Evolutionary conservation across 2,797 vertebrate genomes (phyloP), one percentile per base, ranked within the genome.

Genomic region (Tarsius wallacei): DNA sequence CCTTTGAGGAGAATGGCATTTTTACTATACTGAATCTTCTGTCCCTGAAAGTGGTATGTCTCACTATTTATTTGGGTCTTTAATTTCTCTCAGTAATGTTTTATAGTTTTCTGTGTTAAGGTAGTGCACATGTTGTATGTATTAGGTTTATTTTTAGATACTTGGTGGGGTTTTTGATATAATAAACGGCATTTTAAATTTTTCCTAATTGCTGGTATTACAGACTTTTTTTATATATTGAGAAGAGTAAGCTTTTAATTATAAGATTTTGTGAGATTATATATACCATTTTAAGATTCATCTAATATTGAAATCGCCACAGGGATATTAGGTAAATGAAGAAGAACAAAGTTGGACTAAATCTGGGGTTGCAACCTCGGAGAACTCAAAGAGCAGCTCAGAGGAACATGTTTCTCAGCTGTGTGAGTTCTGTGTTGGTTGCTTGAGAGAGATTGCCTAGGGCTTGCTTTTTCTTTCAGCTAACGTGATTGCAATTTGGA

Each of bases 271-370:
- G 49, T 68, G 49, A 71, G 19, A 17, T 94, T 91, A 90, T 66
- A 86, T 21, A 1, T 70, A 47, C 85, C 19, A 90, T 81, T 94
- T 85, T 91, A 93, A 95, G 77, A 87, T 61, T 77, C 55, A 86
- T 61, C 42, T 87, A 68, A 26, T 90, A 91, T 87, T 83, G 76
- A 97, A 10, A 76, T 78, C 53, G 71, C 74, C 59, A 19, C 74
- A 28, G 26, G 21, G 74, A 26, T 61, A 14, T 28, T 13, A 21
- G 31, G 15, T 66, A 61, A 57, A 73, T 2, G 49, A 17, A 89
- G 76, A 83, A 90, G 91, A 59, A 33, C 16, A 28, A 87, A 24
- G 12, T 86, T 78, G 21, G 21, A 42, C 71, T 84, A 59, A 49
- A 91, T n/a, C 19, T 26, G 76, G 26, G 33, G 7, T 82, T 94